Percentiles rank a stretch among this genome's conserved stretches.
phyloP scores from a whole-genome alignment of 2,797 vertebrate species.

The Eulemur albifrons region DNA sequence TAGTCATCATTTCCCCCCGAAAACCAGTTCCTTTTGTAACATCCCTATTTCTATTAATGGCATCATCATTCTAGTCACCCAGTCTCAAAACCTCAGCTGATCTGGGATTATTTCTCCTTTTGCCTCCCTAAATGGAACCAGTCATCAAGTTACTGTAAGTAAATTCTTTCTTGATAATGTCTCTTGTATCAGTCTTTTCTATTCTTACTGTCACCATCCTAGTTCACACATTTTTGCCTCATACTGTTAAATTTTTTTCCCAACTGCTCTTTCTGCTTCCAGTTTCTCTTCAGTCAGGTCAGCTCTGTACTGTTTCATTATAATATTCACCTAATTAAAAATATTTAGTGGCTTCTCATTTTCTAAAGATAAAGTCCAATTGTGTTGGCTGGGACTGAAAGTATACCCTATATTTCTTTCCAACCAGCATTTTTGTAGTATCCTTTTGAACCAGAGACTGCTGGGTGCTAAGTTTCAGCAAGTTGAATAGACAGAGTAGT shows the following conservation, averaged over 20 bases:
- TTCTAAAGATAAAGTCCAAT: conserved; percentile 28
- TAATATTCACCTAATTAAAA: neutral
- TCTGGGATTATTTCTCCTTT: conserved; percentile 39
- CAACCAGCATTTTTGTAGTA: neutral
- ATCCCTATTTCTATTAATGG: conserved; percentile 53
- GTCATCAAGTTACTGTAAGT: conserved; percentile 5
- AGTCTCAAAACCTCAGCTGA: conserved; percentile 42
- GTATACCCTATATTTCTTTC: neutral
- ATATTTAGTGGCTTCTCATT: neutral
- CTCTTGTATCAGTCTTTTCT: neutral
- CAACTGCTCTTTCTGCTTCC: neutral
- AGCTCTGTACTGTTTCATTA: neutral
- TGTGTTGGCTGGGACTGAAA: neutral
- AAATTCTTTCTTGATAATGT: neutral
- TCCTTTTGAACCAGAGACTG: neutral
- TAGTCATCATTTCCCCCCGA: conserved; percentile 41
- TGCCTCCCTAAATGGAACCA: neutral
- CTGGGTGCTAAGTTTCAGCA: neutral
- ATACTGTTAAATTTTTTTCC: neutral
- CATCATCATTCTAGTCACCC: conserved; percentile 8
- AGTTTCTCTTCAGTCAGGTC: neutral
- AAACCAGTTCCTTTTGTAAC: conserved; percentile 62
- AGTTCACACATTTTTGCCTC: neutral
- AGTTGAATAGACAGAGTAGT: neutral
- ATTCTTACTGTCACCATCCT: neutral